A percentile compares a stretch with the other conserved stretches of the same genome.
Evolutionary conservation across 2,888 invertebrate species (phyloP).

Genomic region (Agrochola macilenta): DNA sequence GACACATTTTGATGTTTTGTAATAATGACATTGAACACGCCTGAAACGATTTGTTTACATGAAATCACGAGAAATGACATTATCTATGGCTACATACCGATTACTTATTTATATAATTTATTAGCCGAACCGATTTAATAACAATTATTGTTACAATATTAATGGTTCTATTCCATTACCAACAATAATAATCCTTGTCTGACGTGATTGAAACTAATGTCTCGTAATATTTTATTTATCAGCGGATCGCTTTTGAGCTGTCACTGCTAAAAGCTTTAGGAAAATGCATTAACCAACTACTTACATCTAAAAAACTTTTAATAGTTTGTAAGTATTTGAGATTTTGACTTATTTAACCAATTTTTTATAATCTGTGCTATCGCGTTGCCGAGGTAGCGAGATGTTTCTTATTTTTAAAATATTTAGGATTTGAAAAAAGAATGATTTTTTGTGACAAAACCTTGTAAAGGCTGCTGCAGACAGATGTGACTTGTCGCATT

Average conservation of each 20-base stretch:
- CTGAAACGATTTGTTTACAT: constrained; percentile 36
- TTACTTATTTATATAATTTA: constrained; percentile 35
- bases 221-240: constrained; percentile 27
- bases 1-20: constrained; percentile 44
- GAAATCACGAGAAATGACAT: constrained; percentile 6
- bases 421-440: too few relatives aligned
- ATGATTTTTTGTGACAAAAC: background rate
- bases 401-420: too few relatives aligned
- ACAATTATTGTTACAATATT: constrained; percentile 19
- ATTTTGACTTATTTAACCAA: background rate
- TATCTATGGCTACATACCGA: background rate
- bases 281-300: constrained; percentile 10
- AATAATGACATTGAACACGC: constrained; percentile 42
- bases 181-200: constrained; percentile 19
- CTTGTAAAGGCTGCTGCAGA: too few relatives aligned
- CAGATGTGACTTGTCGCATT: too few relatives aligned
- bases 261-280: constrained; percentile 24
- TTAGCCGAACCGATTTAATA: constrained; percentile 1
- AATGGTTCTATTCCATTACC: constrained; percentile 37
- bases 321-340: background rate
- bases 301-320: background rate
- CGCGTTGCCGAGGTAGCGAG: background rate
- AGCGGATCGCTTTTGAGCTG: constrained; percentile 12
- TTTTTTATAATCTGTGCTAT: background rate
- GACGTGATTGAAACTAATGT: constrained; percentile 45